phyloP scores from a whole-genome alignment of 1,140 invertebrate genomes.

The Cepaea nemoralis region DNA sequence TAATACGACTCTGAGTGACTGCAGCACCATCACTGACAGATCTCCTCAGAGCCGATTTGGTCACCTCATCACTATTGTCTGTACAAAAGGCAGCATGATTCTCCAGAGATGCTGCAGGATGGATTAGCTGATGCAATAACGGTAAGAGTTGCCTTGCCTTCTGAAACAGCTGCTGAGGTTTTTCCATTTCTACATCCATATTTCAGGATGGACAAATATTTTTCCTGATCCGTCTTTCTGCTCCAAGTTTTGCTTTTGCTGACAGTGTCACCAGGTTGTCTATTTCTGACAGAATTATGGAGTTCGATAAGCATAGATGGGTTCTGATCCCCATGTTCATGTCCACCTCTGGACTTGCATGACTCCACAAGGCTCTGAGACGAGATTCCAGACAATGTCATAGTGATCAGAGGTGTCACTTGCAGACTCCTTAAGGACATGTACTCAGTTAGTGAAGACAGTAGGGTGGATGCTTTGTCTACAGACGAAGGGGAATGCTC shows the following conservation, averaged over 20 bases:
- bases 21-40: constrained; percentile 40
- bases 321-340: neutral
- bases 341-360: neutral
- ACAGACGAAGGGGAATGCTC: neutral
- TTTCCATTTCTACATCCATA: neutral
- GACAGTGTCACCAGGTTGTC: constrained; percentile 6
- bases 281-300: constrained; percentile 19
- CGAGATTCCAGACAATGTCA: constrained; percentile 46
- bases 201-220: constrained; percentile 32
- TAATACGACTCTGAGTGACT: constrained; percentile 18
- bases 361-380: constrained; percentile 18
- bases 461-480: constrained; percentile 43
- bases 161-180: neutral
- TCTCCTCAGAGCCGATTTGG: constrained; percentile 7
- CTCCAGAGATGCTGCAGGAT: neutral
- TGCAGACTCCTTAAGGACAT: constrained; percentile 54
- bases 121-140: neutral
- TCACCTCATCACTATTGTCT: neutral
- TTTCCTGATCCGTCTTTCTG: neutral
- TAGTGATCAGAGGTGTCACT: constrained; percentile 51
- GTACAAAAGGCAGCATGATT: neutral
- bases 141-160: neutral
- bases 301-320: neutral
- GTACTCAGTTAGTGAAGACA: constrained; percentile 57
- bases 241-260: neutral